Conservation (phyloP, 2,113 vertebrate species). For the Archocentrus centrarchus region DNA sequence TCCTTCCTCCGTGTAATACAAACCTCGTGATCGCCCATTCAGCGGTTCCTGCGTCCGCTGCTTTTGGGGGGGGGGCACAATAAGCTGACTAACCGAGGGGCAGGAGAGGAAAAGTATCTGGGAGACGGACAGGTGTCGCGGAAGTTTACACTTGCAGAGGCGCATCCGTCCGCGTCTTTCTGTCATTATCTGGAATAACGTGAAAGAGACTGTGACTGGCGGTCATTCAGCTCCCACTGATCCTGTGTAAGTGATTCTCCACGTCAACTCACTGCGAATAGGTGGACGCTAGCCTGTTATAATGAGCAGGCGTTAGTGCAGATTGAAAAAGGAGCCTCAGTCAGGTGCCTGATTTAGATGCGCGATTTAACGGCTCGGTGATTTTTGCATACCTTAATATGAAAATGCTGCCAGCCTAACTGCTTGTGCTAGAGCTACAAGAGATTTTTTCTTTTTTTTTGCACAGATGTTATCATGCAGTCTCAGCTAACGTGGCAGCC, state of each 20-base stretch:
- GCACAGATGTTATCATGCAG: slow-evolving; percentile 46
- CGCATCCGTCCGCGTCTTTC: slow-evolving; percentile 57
- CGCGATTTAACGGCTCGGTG: neutral
- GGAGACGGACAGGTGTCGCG: slow-evolving; percentile 70
- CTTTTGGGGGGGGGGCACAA: slow-evolving; percentile 42
- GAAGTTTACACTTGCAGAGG: slow-evolving; percentile 67
- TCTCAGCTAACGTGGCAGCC: slow-evolving; percentile 32
- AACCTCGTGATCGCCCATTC: slow-evolving; percentile 80
- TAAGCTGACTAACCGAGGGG: slow-evolving; percentile 32
- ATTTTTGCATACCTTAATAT: neutral
- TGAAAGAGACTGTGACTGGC: slow-evolving; percentile 68
- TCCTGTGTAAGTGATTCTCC: slow-evolving; percentile 78
- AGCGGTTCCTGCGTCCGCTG: slow-evolving; percentile 60
- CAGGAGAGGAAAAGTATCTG: slow-evolving; percentile 47
- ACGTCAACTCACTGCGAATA: slow-evolving; percentile 39
- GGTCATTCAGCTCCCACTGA: slow-evolving; percentile 67
- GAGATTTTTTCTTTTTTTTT: neutral
- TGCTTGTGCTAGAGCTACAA: slow-evolving; percentile 22
- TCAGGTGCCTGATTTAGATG: slow-evolving; percentile 21
- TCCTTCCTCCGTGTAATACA: slow-evolving; percentile 71
- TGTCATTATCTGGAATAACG: slow-evolving; percentile 54
- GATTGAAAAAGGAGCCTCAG: slow-evolving; percentile 9
- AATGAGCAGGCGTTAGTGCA: slow-evolving; percentile 15
- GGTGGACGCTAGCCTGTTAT: slow-evolving; percentile 10
- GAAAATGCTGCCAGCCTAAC: slow-evolving; percentile 5